Base-by-base conservation (phyloP, 2,113 vertebrate genomes). In the Castor canadensis region DNA sequence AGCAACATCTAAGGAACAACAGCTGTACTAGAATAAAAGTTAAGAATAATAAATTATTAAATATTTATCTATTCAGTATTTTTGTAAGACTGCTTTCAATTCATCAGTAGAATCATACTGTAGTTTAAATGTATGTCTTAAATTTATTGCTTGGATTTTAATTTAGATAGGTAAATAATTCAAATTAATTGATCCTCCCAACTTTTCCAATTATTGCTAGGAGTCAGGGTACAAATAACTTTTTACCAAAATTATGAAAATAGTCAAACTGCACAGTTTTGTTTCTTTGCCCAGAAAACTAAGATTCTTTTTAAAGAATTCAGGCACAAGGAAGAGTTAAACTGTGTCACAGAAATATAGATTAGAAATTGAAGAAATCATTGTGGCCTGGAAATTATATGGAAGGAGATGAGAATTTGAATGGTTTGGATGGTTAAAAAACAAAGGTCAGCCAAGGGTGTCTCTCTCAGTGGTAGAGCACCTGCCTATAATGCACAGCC, bases 181-280 rank as follows among this genome's bases (percentile, higher is more conserved):
- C 56, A 90, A 20, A 75, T 64, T n/a, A 80, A 40, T 56, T 82
- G 45, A 38, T 77, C 85, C 35, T 91, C 43, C 35, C n/a, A 91
- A 24, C 62, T 76, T 75, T 20, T 47, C 45, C 84, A 86, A 0
- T 76, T 88, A 79, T 71, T 80, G 6, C 69, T 47, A 69, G 16
- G 32, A n/a, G n/a, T n/a, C n/a, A n/a, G n/a, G n/a, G n/a, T n/a
- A n/a, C n/a, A n/a, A 85, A 64, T 82, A 91, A 54, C 15, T 80
- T 86, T 92, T 60, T 93, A 64, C 12, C n/a, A 92, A 76, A 89
- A 92, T 87, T 71, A 71, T 52, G 35, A 83, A 91, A 82, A 49
- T 77, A 82, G 64, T 87, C 83, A 32, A 96, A 75, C 75, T 83
- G 0, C 32, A 76, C 72, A n/a, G 79, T 88, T 58, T 86, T 91